phyloP scores from a whole-genome alignment of 2,797 vertebrate genomes.

The Apodemus agrarius region DNA sequence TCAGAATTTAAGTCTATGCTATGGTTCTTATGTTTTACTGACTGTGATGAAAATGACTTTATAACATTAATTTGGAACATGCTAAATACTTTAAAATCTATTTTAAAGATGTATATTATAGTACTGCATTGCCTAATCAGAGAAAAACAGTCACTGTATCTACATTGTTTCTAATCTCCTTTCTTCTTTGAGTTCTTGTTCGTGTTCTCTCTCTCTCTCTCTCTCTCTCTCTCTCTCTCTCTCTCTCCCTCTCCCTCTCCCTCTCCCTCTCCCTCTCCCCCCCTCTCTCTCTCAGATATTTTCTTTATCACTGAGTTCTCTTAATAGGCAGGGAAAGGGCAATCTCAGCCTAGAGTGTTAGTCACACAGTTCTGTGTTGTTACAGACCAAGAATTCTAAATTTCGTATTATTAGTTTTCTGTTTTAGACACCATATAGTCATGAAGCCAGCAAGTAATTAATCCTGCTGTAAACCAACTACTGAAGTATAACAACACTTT shows the following conservation, averaged over 20 bases:
- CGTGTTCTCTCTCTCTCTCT: too few species aligned
- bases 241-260: too few species aligned
- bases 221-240: too few species aligned
- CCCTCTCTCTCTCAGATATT: too few species aligned
- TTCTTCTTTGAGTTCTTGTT: neutral
- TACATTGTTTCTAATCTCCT: conserved; percentile 16
- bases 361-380: neutral
- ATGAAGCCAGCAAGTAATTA: conserved; percentile 1
- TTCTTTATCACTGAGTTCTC: neutral
- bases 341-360: neutral
- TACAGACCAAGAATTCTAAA: conserved; percentile 49
- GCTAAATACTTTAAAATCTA: conserved; percentile 37
- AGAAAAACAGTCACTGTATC: conserved; percentile 52
- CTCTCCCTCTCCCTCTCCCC: too few species aligned
- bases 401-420: conserved; percentile 39
- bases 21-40: conserved; percentile 11
- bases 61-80: conserved; percentile 44
- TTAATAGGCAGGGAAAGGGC: conserved; percentile 41
- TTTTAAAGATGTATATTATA: conserved; percentile 42
- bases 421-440: conserved; percentile 28
- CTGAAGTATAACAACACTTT: conserved; percentile 8
- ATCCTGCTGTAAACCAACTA: conserved; percentile 39
- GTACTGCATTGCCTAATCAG: conserved; percentile 20
- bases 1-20: conserved; percentile 37
- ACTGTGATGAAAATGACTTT: conserved; percentile 32